Base-by-base conservation (phyloP, 2,797 vertebrate genomes). In the Acipenser transmontanus region DNA sequence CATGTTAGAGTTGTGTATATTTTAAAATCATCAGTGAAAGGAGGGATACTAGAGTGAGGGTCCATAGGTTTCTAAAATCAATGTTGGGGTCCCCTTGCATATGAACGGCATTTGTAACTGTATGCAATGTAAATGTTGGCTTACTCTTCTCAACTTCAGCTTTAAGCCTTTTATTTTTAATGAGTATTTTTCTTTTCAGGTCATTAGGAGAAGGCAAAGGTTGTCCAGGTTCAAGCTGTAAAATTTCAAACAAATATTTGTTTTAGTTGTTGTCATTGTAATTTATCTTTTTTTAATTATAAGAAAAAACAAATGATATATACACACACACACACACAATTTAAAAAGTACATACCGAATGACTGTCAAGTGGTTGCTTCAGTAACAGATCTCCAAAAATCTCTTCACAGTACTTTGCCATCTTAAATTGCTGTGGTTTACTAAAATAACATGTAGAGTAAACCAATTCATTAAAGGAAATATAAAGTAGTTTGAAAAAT, bases 391-490 rank as follows among this genome's bases (percentile, higher is more conserved):
- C 97, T 56, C 96, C 95, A 69, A 99, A 99, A 79, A 89, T 87
- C 81, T 99, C 97, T 85, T 99, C 97, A 66, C 97, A 98, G 80
- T 99, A 99, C 79, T 94, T 97, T 74, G 97, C 95, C 96, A 99
- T 99, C 84, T 99, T 99, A 83, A 97, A 98, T 83, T 99, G 97
- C 81, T 99, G 97, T 62, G 94, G 93, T 93, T 99, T 99, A 90
- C 97, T 99, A 80, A 50, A 75, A 74, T 57, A 82, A 64, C 50
- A 61, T 61, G 49, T 17, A n/a, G 11, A 14, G n/a, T 52, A 34
- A 34, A 34, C 34, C 34, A 3, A 34, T 34, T 34, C 34, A 34
- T 34, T 34, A 34, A 34, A 34, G 34, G 34, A 34, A 34, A 34
- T 34, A 34, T 34, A 34, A 17, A 34, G 34, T 34, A 34, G 3